These are phyloP conservation scores for Hesperophylax magnus DNA, from an alignment of 1,140 invertebrate genomes.

Conservation along the genomic window DNA sequence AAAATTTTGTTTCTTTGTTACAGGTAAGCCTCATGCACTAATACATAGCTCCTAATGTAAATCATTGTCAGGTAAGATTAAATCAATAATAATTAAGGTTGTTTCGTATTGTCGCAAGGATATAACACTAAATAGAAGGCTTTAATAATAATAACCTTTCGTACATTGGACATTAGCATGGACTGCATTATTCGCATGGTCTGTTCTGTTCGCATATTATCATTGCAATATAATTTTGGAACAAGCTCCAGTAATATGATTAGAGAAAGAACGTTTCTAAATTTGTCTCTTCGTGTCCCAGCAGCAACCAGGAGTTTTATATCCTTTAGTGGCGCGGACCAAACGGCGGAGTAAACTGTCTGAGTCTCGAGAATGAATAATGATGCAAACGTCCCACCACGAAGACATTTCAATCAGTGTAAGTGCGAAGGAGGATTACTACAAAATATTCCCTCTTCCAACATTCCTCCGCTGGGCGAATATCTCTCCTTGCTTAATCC, in stretches of 20 bases:
- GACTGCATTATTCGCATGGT: too few relatives aligned
- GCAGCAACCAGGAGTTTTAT: conserved; percentile 1
- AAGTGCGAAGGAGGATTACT: conserved; percentile 51
- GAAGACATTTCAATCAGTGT: conserved; percentile 58
- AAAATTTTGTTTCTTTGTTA: neutral
- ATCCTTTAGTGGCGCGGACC: neutral
- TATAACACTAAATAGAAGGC: too few relatives aligned
- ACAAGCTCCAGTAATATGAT: too few relatives aligned
- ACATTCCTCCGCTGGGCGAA: conserved; percentile 32
- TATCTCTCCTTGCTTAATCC: conserved; percentile 10
- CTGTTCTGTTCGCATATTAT: too few relatives aligned
- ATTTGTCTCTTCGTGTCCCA: conserved; percentile 6
- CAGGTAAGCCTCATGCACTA: neutral
- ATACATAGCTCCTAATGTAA: too few relatives aligned
- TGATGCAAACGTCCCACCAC: conserved; percentile 51
- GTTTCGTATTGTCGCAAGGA: too few relatives aligned
- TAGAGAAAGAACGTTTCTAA: conserved; percentile 1
- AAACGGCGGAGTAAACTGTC: conserved; percentile 30
- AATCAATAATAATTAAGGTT: too few relatives aligned
- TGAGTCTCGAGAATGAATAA: conserved; percentile 53
- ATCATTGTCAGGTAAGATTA: too few relatives aligned
- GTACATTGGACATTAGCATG: too few relatives aligned
- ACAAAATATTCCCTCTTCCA: conserved; percentile 11
- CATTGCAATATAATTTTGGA: too few relatives aligned
- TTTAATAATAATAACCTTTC: too few relatives aligned